Conservation (phyloP, 2,888 invertebrate species). For the Syrphus vitripennis region DNA sequence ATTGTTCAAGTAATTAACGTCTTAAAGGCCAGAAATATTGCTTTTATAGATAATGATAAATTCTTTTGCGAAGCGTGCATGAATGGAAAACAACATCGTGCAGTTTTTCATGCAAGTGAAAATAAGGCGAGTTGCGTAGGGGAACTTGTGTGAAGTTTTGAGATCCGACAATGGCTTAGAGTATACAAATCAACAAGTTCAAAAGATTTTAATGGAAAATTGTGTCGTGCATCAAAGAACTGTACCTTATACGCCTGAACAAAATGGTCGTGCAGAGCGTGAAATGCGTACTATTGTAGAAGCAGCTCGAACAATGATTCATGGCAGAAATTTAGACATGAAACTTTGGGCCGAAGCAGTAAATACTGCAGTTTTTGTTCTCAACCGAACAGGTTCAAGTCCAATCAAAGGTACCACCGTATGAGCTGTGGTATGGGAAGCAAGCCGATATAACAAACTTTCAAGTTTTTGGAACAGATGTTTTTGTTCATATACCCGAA, state of each 20-base stretch:
- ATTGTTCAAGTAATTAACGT: constrained; percentile 64
- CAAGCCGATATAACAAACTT: constrained; percentile 38
- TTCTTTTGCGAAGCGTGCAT: constrained; percentile 72
- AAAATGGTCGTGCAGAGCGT: constrained; percentile 77
- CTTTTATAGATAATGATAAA: constrained; percentile 35
- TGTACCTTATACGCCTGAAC: constrained; percentile 76
- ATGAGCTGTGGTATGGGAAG: constrained; percentile 72
- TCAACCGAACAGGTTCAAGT: constrained; percentile 75
- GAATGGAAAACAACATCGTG: constrained; percentile 71
- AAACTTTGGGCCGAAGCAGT: constrained; percentile 79
- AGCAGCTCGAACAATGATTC: constrained; percentile 73
- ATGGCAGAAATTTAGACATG: constrained; percentile 69
- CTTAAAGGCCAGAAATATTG: constrained; percentile 61
- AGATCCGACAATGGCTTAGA: constrained; percentile 75
- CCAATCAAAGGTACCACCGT: constrained; percentile 72
- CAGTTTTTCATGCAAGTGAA: constrained; percentile 57
- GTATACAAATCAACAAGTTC: constrained; percentile 72
- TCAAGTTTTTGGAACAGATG: constrained; percentile 77
- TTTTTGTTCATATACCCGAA: constrained; percentile 74
- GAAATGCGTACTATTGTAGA: constrained; percentile 77
- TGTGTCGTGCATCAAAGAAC: constrained; percentile 73
- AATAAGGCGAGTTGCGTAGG: constrained; percentile 55
- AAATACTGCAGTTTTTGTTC: constrained; percentile 75
- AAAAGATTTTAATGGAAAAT: constrained; percentile 70
- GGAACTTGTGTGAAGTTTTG: constrained; percentile 69